Conservation (phyloP, 2,797 vertebrate genomes). For the Halcyon chelicuti region DNA sequence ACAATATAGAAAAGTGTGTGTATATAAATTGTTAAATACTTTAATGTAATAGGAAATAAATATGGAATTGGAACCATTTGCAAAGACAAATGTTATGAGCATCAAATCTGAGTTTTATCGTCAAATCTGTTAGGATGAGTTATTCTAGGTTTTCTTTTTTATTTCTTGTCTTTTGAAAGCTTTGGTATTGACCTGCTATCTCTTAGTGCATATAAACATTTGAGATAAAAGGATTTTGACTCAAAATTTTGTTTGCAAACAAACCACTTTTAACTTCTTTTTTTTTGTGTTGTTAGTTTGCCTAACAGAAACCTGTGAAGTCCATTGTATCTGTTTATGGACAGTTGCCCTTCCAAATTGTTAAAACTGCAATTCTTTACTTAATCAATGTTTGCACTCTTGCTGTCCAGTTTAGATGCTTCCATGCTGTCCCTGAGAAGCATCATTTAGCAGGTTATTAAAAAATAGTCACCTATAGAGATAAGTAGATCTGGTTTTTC, state of each 20-base stretch:
- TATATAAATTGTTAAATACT: background rate
- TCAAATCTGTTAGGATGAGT: constrained; percentile 16
- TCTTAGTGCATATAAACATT: constrained; percentile 68
- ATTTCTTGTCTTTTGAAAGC: background rate
- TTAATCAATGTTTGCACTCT: background rate
- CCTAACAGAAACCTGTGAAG: background rate
- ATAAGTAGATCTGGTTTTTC: background rate
- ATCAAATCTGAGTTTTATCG: constrained; percentile 27
- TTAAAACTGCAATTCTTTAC: background rate
- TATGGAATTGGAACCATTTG: background rate
- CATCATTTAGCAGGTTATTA: background rate
- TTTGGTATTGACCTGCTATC: constrained; percentile 32
- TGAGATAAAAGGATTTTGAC: constrained; percentile 3
- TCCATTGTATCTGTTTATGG: background rate
- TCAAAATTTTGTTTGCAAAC: constrained; percentile 34
- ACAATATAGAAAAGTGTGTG: background rate
- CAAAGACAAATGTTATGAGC: background rate
- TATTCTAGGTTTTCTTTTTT: constrained; percentile 1
- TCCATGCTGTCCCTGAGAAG: background rate
- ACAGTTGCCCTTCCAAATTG: background rate
- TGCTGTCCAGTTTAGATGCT: background rate
- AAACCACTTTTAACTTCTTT: constrained; percentile 4
- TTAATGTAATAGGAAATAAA: constrained; percentile 17
- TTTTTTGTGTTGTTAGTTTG: background rate
- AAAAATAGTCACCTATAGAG: background rate